Evolutionary conservation across 2,797 vertebrate species (phyloP), one percentile per base, ranked within the genome.

Genomic region (Clamator glandarius): DNA sequence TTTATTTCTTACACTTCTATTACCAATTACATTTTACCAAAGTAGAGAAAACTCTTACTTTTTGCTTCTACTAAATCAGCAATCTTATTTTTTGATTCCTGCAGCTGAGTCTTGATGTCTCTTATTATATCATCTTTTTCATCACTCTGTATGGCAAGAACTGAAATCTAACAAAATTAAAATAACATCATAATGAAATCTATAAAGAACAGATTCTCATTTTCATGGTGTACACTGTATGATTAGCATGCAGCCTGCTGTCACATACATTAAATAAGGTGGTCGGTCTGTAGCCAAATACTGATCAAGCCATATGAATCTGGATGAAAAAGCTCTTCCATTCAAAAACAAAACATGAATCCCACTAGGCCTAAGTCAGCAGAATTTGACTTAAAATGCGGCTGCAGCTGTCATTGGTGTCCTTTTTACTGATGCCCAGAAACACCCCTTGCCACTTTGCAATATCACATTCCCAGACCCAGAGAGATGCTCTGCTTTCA

Each of bases 91-190:
- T 97, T 97, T 54, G 97, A 97, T 93, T 98, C 98, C 69, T 98
- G 93, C n/a, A 99, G 96, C 69, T 98, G 96, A 92, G 96, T 78
- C 63, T 96, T 96, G 72, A 98, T 88, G 61, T 98, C 97, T 94
- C 97, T 96, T 52, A 98, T 96, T 84, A 98, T 94, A 63, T 84
- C 94, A 92, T 99, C 98, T 94, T 98, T 98, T 54, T 98, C 97
- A 84, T 93, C 92, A 19, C 97, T 96, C 95, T 98, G 96, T 14
- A 70, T 81, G 84, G 98, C 97, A 83, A 99, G 97, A 68, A 85
- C 76, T 90, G 96, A 96, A 70, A 99, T 97, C 99, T 99, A 92
- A 86, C 42, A 75, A 95, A 93, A 96, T 86, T 26, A 76, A 95
- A 93, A 69, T 48, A 78, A 19, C 52, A 82, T 36, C 78, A 86